A percentile compares a stretch with the other conserved stretches of the same genome.
Evolutionary conservation across 2,888 invertebrate species (phyloP).

Genomic region (Drosophila putrida): DNA sequence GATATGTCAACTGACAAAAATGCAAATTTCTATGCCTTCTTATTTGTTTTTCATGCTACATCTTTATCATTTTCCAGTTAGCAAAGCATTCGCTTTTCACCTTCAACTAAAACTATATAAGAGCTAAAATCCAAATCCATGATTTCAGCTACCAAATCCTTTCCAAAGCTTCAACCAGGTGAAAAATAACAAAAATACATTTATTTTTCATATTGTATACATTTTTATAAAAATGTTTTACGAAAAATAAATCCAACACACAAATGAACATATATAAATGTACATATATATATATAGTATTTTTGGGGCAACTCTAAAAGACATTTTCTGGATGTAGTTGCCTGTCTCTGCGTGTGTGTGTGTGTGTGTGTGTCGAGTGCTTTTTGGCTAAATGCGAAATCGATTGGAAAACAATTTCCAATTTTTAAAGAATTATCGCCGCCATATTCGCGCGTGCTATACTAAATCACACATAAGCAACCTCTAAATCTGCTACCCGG

Average conservation of each 20-base stretch:
- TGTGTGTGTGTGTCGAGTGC: slow-evolving; percentile 63
- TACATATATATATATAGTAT: slow-evolving; percentile 1
- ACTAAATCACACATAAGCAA: slow-evolving; percentile 85
- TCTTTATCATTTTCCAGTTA: slow-evolving; percentile 36
- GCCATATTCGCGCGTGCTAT: slow-evolving; percentile 85
- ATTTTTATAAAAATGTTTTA: slow-evolving; percentile 68
- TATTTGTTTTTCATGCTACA: slow-evolving; percentile 10
- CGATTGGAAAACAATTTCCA: slow-evolving; percentile 86
- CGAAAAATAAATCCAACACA: slow-evolving; percentile 42
- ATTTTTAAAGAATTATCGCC: slow-evolving; percentile 86
- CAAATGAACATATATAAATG: slow-evolving; percentile 6
- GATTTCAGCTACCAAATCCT: slow-evolving; percentile 72
- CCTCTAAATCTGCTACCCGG: slow-evolving; percentile 84
- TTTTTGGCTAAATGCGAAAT: slow-evolving; percentile 84
- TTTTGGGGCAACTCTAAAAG: slow-evolving; percentile 50
- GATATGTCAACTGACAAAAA: background rate
- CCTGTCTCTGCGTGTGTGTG: slow-evolving; percentile 11
- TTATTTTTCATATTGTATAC: slow-evolving; percentile 50
- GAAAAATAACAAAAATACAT: slow-evolving; percentile 69
- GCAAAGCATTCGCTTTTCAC: slow-evolving; percentile 45
- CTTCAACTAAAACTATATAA: slow-evolving; percentile 53
- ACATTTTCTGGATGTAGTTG: slow-evolving; percentile 51
- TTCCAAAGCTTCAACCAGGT: slow-evolving; percentile 76
- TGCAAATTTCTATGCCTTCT: background rate
- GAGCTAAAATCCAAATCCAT: slow-evolving; percentile 72